These are phyloP conservation scores for Rhagium mordax DNA, from an alignment of 2,888 invertebrate genomes.

Conservation along the genomic window DNA sequence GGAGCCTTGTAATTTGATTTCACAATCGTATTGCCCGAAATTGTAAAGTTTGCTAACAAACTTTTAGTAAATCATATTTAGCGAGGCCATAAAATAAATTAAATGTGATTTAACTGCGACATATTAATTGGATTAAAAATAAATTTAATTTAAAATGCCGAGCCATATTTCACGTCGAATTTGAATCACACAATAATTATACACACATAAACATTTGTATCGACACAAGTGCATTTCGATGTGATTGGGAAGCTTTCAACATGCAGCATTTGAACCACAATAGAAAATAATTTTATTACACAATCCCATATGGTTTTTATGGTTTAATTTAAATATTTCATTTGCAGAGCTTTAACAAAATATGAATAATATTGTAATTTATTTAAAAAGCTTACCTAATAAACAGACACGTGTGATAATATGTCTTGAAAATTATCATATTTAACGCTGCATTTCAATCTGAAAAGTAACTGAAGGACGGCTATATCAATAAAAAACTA, in stretches of 20 bases:
- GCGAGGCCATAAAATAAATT: conserved; percentile 28
- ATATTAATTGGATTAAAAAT: conserved; percentile 27
- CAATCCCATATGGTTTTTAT: background rate
- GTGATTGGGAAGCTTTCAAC: conserved; percentile 10
- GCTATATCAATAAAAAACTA: too few relatives aligned
- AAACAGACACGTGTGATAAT: too few relatives aligned
- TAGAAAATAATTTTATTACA: background rate
- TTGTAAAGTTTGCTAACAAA: conserved; percentile 19
- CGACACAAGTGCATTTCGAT: conserved; percentile 10
- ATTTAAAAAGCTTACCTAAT: too few relatives aligned
- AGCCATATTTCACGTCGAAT: conserved; percentile 13
- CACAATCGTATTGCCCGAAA: conserved; percentile 8
- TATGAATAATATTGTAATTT: too few relatives aligned
- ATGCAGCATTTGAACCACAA: background rate
- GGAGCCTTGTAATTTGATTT: conserved; percentile 11
- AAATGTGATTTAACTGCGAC: conserved; percentile 28
- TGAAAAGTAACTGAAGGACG: too few relatives aligned
- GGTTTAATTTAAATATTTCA: background rate
- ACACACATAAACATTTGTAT: conserved; percentile 7
- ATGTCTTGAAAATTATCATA: too few relatives aligned
- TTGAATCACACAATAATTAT: conserved; percentile 1
- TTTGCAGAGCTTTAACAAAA: background rate
- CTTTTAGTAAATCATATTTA: conserved; percentile 24
- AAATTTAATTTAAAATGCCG: conserved; percentile 26
- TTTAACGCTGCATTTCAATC: too few relatives aligned